Conservation (phyloP, 1,140 invertebrate genomes). For the Drosophila hydei region DNA sequence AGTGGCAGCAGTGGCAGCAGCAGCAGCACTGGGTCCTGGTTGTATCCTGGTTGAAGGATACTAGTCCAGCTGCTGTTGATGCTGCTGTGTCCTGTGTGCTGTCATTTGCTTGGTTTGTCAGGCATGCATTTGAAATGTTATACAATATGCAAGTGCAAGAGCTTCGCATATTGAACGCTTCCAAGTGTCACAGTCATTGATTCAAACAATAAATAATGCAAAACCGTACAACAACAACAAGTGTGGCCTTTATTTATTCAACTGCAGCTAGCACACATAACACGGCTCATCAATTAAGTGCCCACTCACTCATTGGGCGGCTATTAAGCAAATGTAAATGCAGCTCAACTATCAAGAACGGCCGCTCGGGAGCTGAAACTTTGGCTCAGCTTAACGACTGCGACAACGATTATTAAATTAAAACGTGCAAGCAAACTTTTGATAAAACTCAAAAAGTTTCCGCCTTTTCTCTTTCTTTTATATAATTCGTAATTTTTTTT, state of each 20-base stretch:
- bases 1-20: slow-evolving; percentile 40
- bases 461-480: slow-evolving; percentile 35
- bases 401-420: slow-evolving; percentile 75
- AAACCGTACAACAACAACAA: slow-evolving; percentile 46
- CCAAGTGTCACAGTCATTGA: slow-evolving; percentile 75
- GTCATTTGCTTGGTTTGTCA: slow-evolving; percentile 44
- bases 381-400: slow-evolving; percentile 60
- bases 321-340: slow-evolving; percentile 66
- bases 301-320: slow-evolving; percentile 32
- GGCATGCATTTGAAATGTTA: slow-evolving; percentile 70
- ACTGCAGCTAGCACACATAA: slow-evolving; percentile 41
- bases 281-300: slow-evolving; percentile 36
- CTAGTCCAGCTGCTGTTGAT: slow-evolving; percentile 38
- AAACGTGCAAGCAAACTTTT: slow-evolving; percentile 47
- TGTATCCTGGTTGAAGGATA: slow-evolving; percentile 15
- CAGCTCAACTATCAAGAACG: slow-evolving; percentile 28
- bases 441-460: slow-evolving; percentile 53
- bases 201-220: slow-evolving; percentile 72
- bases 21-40: slow-evolving; percentile 11
- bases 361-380: slow-evolving; percentile 34
- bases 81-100: slow-evolving; percentile 10
- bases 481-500: slow-evolving; percentile 9
- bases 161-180: slow-evolving; percentile 43
- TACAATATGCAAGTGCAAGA: slow-evolving; percentile 57
- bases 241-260: slow-evolving; percentile 73